Evolutionary conservation across 2,797 vertebrate species (phyloP), one percentile per base, ranked within the genome.

Genomic region (Intellagama lesueurii): DNA sequence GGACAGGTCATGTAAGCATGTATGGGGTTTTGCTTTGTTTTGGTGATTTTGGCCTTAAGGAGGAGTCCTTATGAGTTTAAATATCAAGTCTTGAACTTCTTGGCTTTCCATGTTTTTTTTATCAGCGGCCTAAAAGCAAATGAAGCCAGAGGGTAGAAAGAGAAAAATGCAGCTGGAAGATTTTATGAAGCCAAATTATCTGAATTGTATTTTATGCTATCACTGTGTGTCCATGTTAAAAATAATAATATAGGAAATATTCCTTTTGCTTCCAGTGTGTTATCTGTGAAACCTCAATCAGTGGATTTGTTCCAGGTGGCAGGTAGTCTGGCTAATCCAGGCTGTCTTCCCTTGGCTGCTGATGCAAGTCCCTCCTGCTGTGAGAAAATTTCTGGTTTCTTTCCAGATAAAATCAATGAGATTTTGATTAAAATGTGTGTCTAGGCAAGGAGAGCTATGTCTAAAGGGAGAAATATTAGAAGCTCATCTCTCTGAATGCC

Each of bases 251-350:
- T 2, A 68, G 81, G 72, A 77, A 88, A 88, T 78, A 70, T 81
- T 66, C 88, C 68, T 89, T 78, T 72, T 77, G 82, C 82, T 60
- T 85, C 77, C 68, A 64, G 17, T 49, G 35, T 73, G 83, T 66
- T 89, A 80, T 75, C 82, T 89, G 66, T 66, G 69, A 85, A 85
- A 82, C 83, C 76, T 85, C 82, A 80, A 89, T 80, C 88, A 73
- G 83, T 89, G 88, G 88, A 85, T 89, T 89, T 88, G 81, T 88
- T 88, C 75, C 87, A 88, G 81, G 81, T 78, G 87, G 87, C 75
- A 88, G 47, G 81, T 88, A 79, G 87, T 52, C 87, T 79, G 40
- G 81, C 84, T 88, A 88, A 88, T 84, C 75, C 87, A 84, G 72
- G 40, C 87, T 78, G 64, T 70, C 87, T 88, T 78, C 81, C 78